Evolutionary conservation across 1,140 invertebrate species (phyloP).

Genomic region (Triops cancriformis): DNA sequence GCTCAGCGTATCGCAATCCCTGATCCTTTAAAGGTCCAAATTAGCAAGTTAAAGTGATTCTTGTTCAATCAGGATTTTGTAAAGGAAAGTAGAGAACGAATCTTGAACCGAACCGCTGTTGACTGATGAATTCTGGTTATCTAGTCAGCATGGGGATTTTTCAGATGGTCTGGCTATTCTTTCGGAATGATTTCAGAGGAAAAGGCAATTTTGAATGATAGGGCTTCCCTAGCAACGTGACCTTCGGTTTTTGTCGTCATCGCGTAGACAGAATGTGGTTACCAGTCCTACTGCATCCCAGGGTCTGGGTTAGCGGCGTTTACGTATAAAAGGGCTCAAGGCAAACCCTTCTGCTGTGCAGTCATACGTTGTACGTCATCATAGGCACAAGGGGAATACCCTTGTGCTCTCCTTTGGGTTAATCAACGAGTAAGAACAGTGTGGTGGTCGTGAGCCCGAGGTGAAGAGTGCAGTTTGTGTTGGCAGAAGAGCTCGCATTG

Average conservation of each 20-base stretch:
- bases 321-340: slow-evolving; percentile 5
- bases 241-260: neutral
- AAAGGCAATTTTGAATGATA: neutral
- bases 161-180: neutral
- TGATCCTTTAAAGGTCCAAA: neutral
- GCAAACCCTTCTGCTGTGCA: neutral
- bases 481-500: neutral
- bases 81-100: neutral
- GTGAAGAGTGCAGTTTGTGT: neutral
- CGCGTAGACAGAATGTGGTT: neutral
- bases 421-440: neutral
- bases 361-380: slow-evolving; percentile 4
- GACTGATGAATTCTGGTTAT: too few relatives aligned
- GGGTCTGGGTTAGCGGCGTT: neutral
- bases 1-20: neutral
- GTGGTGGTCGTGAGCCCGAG: too few relatives aligned
- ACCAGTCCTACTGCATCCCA: neutral
- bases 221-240: slow-evolving; percentile 2
- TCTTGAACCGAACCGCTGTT: too few relatives aligned
- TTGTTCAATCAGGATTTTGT: neutral
- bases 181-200: neutral
- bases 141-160: too few relatives aligned
- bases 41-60: neutral
- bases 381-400: slow-evolving; percentile 1
- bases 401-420: neutral